A percentile compares a stretch with the other conserved stretches of the same genome.
phyloP scores from a whole-genome alignment of 1,140 invertebrate genomes.

The Meloidogyne hapla region DNA sequence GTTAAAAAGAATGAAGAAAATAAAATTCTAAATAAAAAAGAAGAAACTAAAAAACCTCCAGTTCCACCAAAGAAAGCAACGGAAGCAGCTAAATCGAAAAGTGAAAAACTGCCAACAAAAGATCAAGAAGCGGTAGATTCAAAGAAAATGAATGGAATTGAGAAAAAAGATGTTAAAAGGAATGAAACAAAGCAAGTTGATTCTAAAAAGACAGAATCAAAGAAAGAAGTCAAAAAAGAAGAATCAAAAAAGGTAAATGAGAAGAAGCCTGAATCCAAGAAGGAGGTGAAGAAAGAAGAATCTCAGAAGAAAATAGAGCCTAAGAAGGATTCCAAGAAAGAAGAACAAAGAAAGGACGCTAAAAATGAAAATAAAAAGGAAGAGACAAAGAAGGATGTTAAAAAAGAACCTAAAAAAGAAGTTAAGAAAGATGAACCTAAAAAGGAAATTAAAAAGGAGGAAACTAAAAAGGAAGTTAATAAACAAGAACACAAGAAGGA shows the following conservation, averaged over 20 bases:
- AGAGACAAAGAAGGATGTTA: neutral
- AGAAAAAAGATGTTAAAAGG: constrained; percentile 25
- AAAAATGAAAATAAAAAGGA: neutral
- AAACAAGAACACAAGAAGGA: constrained; percentile 31
- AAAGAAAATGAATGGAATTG: neutral
- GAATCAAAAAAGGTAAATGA: neutral
- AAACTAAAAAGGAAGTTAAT: neutral
- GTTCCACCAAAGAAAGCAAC: neutral
- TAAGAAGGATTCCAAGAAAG: constrained; percentile 13
- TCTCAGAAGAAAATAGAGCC: no score
- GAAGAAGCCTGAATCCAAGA: neutral
- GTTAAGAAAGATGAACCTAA: constrained; percentile 18
- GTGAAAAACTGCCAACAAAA: constrained; percentile 17
- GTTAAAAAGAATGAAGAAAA: constrained; percentile 12
- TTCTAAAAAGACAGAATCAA: constrained; percentile 16
- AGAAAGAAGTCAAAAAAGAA: constrained; percentile 1
- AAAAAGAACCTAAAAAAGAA: neutral
- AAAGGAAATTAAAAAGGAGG: constrained; percentile 15
- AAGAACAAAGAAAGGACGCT: neutral
- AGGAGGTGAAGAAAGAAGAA: neutral
- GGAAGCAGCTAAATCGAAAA: neutral
- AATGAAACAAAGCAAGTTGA: constrained; percentile 19
- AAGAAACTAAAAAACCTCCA: constrained; percentile 4
- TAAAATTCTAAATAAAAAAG: constrained; percentile 2
- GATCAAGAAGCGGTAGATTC: constrained; percentile 11